These are phyloP conservation scores for Gulo gulo DNA, from an alignment of 2,113 vertebrate genomes.

Conservation along the genomic window DNA sequence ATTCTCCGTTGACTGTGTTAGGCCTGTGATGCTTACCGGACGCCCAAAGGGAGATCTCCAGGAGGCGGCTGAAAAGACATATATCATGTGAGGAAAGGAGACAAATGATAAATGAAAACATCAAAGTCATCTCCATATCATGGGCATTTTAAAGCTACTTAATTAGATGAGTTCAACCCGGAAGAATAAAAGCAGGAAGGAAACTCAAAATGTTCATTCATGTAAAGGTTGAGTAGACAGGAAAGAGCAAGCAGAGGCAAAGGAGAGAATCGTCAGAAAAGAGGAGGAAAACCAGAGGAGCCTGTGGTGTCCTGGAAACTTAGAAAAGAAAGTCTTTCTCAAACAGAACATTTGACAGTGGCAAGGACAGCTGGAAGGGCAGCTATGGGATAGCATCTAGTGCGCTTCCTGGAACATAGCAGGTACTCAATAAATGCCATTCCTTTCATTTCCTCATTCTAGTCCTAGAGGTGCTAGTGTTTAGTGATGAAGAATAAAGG, in stretches of 20 bases:
- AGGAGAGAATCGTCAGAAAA: accelerated
- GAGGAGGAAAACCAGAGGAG: not conserved
- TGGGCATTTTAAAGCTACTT: not conserved
- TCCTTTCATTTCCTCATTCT: not conserved
- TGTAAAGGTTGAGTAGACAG: not conserved
- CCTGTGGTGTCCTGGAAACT: not conserved
- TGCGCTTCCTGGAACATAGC: not conserved
- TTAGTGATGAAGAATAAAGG: not conserved
- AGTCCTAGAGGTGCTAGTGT: not conserved
- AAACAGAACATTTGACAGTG: not conserved
- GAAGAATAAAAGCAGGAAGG: not conserved
- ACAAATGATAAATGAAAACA: not conserved
- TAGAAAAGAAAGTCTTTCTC: not conserved
- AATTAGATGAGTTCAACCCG: not conserved
- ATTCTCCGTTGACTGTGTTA: not conserved
- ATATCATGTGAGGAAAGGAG: not conserved
- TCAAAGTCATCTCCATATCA: not conserved
- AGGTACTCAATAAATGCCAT: not conserved
- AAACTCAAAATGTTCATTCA: not conserved
- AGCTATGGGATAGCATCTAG: not conserved
- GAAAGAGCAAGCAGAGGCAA: not conserved
- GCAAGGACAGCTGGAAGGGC: not conserved
- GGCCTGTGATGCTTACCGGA: not conserved
- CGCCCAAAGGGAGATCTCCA: not conserved
- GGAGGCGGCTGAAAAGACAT: not conserved